Base-by-base conservation (phyloP, 2,888 invertebrate species). In the Parasteatoda lunata region DNA sequence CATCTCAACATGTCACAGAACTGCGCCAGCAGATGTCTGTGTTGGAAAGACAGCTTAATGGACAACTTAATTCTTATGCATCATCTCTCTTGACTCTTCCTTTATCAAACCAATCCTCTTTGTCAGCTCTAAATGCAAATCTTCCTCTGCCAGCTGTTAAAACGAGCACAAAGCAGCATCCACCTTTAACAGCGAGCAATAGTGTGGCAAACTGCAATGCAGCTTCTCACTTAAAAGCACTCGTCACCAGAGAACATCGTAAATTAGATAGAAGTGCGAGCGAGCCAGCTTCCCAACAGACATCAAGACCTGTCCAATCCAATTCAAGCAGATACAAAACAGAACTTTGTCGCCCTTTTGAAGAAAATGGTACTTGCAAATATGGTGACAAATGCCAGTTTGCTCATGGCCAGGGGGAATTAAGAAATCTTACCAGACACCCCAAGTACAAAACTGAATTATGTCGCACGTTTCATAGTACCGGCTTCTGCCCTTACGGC, bases 371-470 rank as follows among this genome's bases (percentile, higher is more conserved):
- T 90, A 95, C 96, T 90, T 99, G 99, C 94, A 98, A 99, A 93
- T 99, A 99, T 93, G 99, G 98, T 89, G 98, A 99, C 93, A 98
- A 99, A 93, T 99, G 98, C 92, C 99, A 99, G 93, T 99, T 99
- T 93, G 99, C 99, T 5, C 99, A 99, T 93, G 99, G 99, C 81
- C 93, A 94, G 90, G 94, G 95, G 91, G 99, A 99, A 93, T 94
- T 99, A 90, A 95, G 99, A 89, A 96, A 96, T 91, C 94, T 99
- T 90, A 96, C 97, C 90, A 95, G 99, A 91, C 99, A 99, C 93
- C 99, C 98, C 89, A 99, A 99, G 93, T 99, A 99, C 94, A 99
- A 99, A 94, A 98, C 98, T 80, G 98, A 97, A 93, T 94, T 96
- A 90, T 98, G 97, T 93, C 96, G 97, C 92, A 97, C 97, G 88